Base-by-base conservation (phyloP, 92 coral and sea anemone genomes). In the Phenganax marumi region DNA sequence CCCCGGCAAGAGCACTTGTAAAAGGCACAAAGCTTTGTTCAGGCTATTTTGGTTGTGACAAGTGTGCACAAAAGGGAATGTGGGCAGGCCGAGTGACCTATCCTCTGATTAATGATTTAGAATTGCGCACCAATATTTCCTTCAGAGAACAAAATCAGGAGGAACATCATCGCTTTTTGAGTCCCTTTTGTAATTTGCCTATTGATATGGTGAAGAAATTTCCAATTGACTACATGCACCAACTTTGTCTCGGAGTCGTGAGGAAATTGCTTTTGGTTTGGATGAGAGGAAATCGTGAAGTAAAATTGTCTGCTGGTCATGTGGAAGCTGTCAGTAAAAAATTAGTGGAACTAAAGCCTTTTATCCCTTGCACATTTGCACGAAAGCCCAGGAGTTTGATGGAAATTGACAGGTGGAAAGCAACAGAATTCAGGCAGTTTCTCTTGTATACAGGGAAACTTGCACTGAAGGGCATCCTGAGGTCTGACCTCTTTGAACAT, bases 231-330 rank as follows among this genome's bases (percentile, higher is more conserved):
- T 33, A 33, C 43, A 33, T 33, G 43, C 43, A 33, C 43, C 43
- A 33, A 33, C 43, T 33, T 33, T 33, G 43, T 33, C 43, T 33
- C 43, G 43, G 43, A 33, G 43, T 33, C 25, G 18, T 64, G 70
- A 33, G 70, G 70, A 64, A 64, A 64, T 64, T 64, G 47, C 70
- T 64, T 21, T 64, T 64, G 25, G 70, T 64, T 13, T 64, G 70
- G 70, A 64, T 64, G 76, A 70, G 76, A 53, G 76, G 76, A 17
- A 48, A 70, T 43, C 76, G 55, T 70, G 54, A 14, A 24, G 76
- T 70, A 1, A 70, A 48, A 70, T 33, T 70, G 75, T 70, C 76
- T 43, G 76, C 76, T 43, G 76, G 76, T 10, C 76, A 70, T 0
- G 76, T 48, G 76, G 76, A 70, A 22, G 53, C 76, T 70, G 23